These are phyloP conservation scores for Tursiops truncatus DNA, from an alignment of 2,113 vertebrate genomes.

Conservation along the genomic window DNA sequence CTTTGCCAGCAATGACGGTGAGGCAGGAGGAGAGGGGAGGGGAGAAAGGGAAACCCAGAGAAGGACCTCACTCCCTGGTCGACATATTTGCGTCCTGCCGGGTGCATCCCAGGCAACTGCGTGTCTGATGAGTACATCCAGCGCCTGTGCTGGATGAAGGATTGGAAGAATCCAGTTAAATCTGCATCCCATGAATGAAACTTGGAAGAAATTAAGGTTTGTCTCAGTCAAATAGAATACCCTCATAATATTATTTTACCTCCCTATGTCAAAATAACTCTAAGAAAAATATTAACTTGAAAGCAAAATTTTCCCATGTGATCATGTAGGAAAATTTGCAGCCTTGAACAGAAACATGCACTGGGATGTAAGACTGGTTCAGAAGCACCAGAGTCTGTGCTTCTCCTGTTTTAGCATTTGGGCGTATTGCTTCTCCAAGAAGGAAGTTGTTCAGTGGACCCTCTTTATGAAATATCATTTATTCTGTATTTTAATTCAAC, in stretches of 20 bases:
- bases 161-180: background rate
- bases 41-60: background rate
- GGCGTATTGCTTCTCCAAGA: background rate
- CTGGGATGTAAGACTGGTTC: background rate
- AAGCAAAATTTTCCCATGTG: background rate
- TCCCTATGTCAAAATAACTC: background rate
- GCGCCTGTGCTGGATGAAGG: background rate
- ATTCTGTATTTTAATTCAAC: background rate
- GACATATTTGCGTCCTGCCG: background rate
- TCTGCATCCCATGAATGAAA: background rate
- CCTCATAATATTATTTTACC: conserved; percentile 6
- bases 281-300: background rate
- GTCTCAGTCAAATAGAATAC: background rate
- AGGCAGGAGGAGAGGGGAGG: background rate
- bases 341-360: background rate
- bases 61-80: background rate
- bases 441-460: accelerated
- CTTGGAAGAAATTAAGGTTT: background rate
- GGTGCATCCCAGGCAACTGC: background rate
- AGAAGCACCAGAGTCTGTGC: accelerated
- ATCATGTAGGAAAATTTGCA: background rate
- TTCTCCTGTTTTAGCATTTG: background rate
- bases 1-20: conserved; percentile 65
- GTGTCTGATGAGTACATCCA: background rate
- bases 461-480: background rate